phyloP scores from a whole-genome alignment of 2,797 vertebrate species.

The Poecilia velifera region DNA sequence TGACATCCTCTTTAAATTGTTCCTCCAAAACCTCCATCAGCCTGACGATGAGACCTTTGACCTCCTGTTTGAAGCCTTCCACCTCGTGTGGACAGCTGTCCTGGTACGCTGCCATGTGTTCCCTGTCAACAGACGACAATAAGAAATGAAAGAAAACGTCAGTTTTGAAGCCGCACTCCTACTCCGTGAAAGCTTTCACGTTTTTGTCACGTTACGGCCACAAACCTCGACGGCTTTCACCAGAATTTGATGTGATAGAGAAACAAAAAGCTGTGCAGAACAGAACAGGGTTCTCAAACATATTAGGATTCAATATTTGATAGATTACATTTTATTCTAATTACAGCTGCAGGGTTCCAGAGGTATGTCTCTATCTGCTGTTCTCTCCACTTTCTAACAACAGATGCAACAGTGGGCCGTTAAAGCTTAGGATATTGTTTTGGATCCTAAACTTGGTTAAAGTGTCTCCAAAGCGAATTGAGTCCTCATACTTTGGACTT shows the following conservation, averaged over 20 bases:
- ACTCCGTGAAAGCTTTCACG: not conserved
- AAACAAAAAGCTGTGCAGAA: not conserved
- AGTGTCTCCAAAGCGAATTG: not conserved
- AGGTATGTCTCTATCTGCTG: not conserved
- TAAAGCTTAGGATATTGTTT: not conserved
- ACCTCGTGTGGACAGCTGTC: constrained; percentile 40
- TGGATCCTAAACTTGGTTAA: not conserved
- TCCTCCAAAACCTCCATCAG: constrained; percentile 64
- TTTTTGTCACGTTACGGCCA: not conserved
- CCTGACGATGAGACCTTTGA: constrained; percentile 41
- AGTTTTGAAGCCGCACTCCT: not conserved
- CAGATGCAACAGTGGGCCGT: not conserved
- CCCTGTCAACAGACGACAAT: constrained; percentile 48
- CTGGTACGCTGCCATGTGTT: constrained; percentile 65
- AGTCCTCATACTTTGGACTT: no score
- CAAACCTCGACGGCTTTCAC: not conserved
- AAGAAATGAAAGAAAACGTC: not conserved
- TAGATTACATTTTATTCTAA: not conserved
- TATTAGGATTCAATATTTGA: not conserved
- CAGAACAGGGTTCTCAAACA: not conserved
- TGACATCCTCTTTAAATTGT: constrained; percentile 69
- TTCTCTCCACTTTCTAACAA: not conserved
- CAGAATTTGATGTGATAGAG: not conserved
- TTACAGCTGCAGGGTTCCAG: not conserved
- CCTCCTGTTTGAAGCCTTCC: constrained; percentile 54